Conservation (phyloP, 2,113 vertebrate species). For the Brienomyrus brachyistius region DNA sequence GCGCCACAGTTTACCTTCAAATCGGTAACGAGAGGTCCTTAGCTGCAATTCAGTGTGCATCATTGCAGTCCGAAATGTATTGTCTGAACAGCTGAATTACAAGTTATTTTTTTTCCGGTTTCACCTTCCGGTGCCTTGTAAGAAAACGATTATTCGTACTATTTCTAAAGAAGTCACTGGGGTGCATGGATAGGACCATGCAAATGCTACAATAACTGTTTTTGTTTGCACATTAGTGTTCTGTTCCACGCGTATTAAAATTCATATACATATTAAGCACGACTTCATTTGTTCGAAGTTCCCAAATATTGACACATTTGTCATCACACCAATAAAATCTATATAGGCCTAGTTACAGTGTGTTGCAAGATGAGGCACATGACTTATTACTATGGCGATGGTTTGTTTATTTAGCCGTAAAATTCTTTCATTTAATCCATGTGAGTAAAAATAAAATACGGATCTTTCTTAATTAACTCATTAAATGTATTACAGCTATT, state of each 20-base stretch:
- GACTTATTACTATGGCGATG: not conserved
- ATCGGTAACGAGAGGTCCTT: slow-evolving; percentile 34
- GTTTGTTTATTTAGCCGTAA: not conserved
- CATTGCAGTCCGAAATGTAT: not conserved
- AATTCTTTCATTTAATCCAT: not conserved
- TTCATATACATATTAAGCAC: not conserved
- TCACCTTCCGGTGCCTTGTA: not conserved
- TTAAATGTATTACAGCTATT: not conserved
- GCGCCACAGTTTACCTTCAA: slow-evolving; percentile 36
- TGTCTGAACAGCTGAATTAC: not conserved
- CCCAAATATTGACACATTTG: not conserved
- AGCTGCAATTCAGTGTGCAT: not conserved
- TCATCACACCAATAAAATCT: not conserved
- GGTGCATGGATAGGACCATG: not conserved
- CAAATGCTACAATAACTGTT: not conserved
- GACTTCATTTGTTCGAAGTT: not conserved
- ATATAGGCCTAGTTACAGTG: not conserved
- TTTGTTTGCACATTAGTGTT: not conserved
- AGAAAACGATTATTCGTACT: not conserved
- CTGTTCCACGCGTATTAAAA: not conserved
- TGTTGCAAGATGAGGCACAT: not conserved
- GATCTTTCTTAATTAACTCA: not conserved
- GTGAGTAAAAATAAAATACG: not conserved
- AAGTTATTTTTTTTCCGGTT: not conserved
- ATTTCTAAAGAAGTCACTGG: not conserved